Percentiles rank a stretch among this genome's conserved stretches.
phyloP scores from a whole-genome alignment of 1,140 invertebrate species.

The Bemisia tabaci region DNA sequence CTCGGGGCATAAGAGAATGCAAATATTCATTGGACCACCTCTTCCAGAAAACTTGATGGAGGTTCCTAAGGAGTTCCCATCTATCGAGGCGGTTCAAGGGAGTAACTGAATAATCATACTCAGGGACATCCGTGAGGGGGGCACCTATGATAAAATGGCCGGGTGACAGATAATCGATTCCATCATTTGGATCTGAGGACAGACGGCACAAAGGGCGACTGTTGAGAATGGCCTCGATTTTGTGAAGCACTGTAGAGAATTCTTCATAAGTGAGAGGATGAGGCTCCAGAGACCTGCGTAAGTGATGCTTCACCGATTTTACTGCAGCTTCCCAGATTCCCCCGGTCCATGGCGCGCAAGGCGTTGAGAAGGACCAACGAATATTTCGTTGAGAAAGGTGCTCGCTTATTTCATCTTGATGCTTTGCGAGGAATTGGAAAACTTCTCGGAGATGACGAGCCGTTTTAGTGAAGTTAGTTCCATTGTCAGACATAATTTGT shows the following conservation, averaged over 20 bases:
- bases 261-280: conserved; percentile 24
- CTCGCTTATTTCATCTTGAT: too few relatives aligned
- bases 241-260: too few relatives aligned
- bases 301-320: conserved; percentile 19
- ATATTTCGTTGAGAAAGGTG: too few relatives aligned
- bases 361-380: conserved; percentile 4
- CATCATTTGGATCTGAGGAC: conserved; percentile 17
- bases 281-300: conserved; percentile 15
- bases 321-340: conserved; percentile 28
- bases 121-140: conserved; percentile 26
- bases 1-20: conserved; percentile 17
- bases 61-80: conserved; percentile 21
- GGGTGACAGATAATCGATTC: conserved; percentile 23
- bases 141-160: conserved; percentile 26
- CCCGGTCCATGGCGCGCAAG: background rate
- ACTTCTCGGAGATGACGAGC: too few relatives aligned
- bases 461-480: too few relatives aligned
- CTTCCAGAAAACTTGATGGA: too few relatives aligned
- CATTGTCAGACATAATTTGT: too few relatives aligned
- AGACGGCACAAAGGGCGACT: conserved; percentile 18
- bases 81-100: background rate
- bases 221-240: conserved; percentile 26
- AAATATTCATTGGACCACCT: conserved; percentile 28
- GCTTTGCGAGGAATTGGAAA: too few relatives aligned
- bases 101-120: conserved; percentile 17